These are phyloP conservation scores for Leptodactylus fuscus DNA, from an alignment of 2,113 vertebrate species.

Conservation along the genomic window DNA sequence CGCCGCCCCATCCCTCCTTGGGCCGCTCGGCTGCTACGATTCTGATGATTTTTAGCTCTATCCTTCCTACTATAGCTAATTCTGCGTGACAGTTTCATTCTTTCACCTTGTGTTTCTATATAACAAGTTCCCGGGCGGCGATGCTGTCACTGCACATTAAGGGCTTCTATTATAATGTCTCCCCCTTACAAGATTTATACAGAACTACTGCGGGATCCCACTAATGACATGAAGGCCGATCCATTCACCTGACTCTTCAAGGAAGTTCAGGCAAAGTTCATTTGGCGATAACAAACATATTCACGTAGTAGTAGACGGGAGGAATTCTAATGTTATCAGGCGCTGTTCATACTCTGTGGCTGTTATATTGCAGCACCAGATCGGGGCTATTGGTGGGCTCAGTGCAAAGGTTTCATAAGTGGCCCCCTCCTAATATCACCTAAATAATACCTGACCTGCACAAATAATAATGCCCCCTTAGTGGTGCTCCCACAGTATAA, in stretches of 20 bases:
- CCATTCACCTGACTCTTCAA: background rate
- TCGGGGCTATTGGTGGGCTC: too few relatives aligned
- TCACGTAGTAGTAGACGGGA: background rate
- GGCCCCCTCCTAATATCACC: too few relatives aligned
- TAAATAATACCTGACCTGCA: too few relatives aligned
- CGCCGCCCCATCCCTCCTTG: too few relatives aligned
- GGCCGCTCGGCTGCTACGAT: background rate
- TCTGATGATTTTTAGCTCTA: background rate
- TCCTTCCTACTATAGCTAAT: slow-evolving; percentile 7
- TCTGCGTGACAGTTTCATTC: background rate
- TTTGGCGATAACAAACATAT: background rate
- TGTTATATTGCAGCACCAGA: too few relatives aligned
- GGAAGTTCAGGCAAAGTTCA: slow-evolving; percentile 29
- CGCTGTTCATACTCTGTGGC: background rate
- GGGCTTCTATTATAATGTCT: background rate
- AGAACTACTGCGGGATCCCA: background rate
- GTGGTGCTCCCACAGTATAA: too few relatives aligned
- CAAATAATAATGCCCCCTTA: too few relatives aligned
- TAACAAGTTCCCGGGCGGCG: slow-evolving; percentile 23
- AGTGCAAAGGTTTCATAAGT: too few relatives aligned
- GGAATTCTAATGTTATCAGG: background rate
- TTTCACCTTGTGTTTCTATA: slow-evolving; percentile 24
- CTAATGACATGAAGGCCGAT: background rate
- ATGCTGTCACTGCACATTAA: slow-evolving; percentile 10
- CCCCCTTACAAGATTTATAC: background rate